Base-by-base conservation (phyloP, 2,888 invertebrate species). In the Sisyra nigra region DNA sequence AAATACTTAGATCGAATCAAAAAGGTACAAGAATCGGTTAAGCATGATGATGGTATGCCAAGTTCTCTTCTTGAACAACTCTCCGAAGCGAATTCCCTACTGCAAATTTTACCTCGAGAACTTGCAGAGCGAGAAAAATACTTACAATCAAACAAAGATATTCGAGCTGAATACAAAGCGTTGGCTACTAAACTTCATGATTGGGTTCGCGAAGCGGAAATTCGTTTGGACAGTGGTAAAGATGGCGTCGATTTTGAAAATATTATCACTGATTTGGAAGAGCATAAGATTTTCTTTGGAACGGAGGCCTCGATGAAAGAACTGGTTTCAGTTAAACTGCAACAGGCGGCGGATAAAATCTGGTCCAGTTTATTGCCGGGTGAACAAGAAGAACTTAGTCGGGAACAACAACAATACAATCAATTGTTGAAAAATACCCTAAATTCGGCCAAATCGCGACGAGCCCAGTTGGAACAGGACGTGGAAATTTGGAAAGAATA, bases 231-330 rank as follows among this genome's bases (percentile, higher is more conserved):
- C 47, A 76, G 80, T 55, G 78, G 80, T 48, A 82, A 83, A 54
- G 81, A 84, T 48, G 91, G 91, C 10, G 80, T 92, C 5, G 86
- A 93, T 58, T 91, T 88, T 55, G 84, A 85, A 52, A 86, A 86
- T 50, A 79, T 92, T 7, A 68, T 80, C 39, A 69, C 75, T 6
- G 86, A 89, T 55, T 67, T 93, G 17, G 85, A 88, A 55, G 86
- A 89, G 53, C 89, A 89, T 56, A 88, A 86, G 62, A 72, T 77
- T 32, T 88, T 85, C 72, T 88, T 88, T 59, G 75, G 78, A 47
- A 80, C 80, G 34, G 86, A 88, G 54, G 68, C 76, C 1, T 72
- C 76, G 15, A 81, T 86, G 57, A 77, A 81, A 46, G 84, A 85
- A 54, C 65, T 88, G 49, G 81, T 88, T 4, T 78, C 83, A 2